phyloP scores from a whole-genome alignment of 2,113 vertebrate genomes.

The Syngnathus floridae region DNA sequence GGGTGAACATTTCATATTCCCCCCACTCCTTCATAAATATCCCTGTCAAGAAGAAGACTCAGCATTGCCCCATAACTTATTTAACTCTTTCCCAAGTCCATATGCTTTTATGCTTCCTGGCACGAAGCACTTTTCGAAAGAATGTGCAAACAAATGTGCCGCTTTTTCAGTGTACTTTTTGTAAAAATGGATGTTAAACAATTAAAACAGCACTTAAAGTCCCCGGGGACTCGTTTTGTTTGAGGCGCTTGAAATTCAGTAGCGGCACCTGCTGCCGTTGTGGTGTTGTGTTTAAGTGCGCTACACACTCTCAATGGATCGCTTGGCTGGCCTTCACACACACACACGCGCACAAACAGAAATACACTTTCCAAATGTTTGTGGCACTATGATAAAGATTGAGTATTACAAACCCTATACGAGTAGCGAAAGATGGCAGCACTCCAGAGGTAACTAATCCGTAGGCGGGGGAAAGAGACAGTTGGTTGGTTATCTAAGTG shows the following conservation, averaged over 20 bases:
- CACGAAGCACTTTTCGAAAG: slow-evolving; percentile 44
- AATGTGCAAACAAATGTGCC: slow-evolving; percentile 40
- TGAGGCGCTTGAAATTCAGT: slow-evolving; percentile 55
- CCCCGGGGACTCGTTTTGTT: slow-evolving; percentile 60
- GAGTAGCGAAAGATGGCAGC: slow-evolving; percentile 61
- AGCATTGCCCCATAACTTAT: slow-evolving; percentile 67
- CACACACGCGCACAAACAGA: slow-evolving; percentile 17
- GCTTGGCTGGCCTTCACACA: slow-evolving; percentile 55
- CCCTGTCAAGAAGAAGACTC: slow-evolving; percentile 44
- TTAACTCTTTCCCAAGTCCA: slow-evolving; percentile 68
- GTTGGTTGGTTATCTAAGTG: slow-evolving; percentile 62
- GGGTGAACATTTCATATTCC: slow-evolving; percentile 39
- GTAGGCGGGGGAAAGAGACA: slow-evolving; percentile 41
- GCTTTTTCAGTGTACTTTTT: slow-evolving; percentile 50
- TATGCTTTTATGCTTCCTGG: slow-evolving; percentile 60
- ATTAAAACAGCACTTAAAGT: slow-evolving; percentile 70
- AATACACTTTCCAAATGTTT: slow-evolving; percentile 55
- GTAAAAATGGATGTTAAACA: slow-evolving; percentile 74
- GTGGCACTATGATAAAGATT: slow-evolving; percentile 59
- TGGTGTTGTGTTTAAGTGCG: slow-evolving; percentile 53
- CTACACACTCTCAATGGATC: slow-evolving; percentile 38
- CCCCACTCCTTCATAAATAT: slow-evolving; percentile 17
- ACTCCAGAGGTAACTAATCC: slow-evolving; percentile 69
- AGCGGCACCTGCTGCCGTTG: slow-evolving; percentile 55
- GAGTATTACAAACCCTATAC: slow-evolving; percentile 56